These are phyloP conservation scores for Apotomis betuletana DNA, from an alignment of 2,888 invertebrate genomes.

Conservation along the genomic window DNA sequence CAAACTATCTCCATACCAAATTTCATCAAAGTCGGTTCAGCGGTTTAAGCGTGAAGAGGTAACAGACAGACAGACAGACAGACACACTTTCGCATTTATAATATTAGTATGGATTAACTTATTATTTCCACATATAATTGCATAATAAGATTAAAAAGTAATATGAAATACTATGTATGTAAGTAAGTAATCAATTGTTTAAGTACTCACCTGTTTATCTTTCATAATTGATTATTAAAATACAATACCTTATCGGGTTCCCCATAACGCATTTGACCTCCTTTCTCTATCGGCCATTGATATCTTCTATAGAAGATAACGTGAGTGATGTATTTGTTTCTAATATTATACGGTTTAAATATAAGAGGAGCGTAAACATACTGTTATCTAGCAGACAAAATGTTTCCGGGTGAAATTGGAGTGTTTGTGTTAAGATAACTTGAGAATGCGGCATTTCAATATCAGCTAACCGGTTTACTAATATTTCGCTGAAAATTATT, in stretches of 20 bases:
- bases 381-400: slow-evolving; percentile 1
- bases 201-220: background rate
- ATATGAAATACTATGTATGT: no score
- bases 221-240: slow-evolving; percentile 6
- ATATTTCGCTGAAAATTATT: no score
- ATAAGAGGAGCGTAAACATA: background rate
- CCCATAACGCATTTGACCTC: slow-evolving; percentile 18
- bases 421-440: background rate
- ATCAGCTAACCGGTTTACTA: no score
- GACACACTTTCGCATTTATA: no score
- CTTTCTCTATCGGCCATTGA: slow-evolving; percentile 18
- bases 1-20: no score
- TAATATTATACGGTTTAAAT: background rate
- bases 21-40: no score
- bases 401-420: slow-evolving; percentile 28
- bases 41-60: no score
- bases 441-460: no score
- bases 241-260: background rate
- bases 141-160: no score
- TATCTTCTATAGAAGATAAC: slow-evolving; percentile 8
- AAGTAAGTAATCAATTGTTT: background rate
- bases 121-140: no score
- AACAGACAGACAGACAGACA: no score
- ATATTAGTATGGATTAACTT: no score
- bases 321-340: background rate